Evolutionary conservation across 2,797 vertebrate species (phyloP).

Genomic region (Aulostomus chinensis): DNA sequence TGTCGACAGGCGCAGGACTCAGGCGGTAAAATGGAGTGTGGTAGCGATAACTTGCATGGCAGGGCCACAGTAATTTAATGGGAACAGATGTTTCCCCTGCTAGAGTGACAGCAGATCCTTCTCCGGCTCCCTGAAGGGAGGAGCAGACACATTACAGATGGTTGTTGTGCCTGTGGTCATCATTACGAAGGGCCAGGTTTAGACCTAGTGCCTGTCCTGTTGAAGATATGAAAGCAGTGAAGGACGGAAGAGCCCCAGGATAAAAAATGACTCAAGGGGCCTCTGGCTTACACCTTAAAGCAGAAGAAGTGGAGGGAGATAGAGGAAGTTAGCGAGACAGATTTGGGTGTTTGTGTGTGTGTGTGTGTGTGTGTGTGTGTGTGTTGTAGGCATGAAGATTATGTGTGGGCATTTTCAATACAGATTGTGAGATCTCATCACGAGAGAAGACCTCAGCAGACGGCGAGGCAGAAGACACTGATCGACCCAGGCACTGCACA

Average conservation of each 20-base stretch:
- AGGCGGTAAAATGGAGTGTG: constrained; percentile 64
- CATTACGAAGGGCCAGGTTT: constrained; percentile 57
- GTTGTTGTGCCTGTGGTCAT: constrained; percentile 69
- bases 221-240: constrained; percentile 41
- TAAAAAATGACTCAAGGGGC: too few relatives aligned
- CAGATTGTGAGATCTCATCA: constrained; percentile 27
- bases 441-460: constrained; percentile 29
- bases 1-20: constrained; percentile 61
- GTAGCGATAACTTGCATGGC: constrained; percentile 68
- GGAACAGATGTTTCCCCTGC: constrained; percentile 76
- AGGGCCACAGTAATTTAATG: constrained; percentile 72
- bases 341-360: background rate
- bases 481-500: constrained; percentile 37
- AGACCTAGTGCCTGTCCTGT: constrained; percentile 30
- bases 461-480: constrained; percentile 35
- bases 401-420: constrained; percentile 32
- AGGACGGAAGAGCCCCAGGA: constrained; percentile 35
- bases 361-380: constrained; percentile 6
- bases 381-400: constrained; percentile 9
- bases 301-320: constrained; percentile 8
- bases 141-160: constrained; percentile 68
- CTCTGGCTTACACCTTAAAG: constrained; percentile 30
- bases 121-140: constrained; percentile 64
- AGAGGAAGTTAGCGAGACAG: background rate
- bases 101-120: constrained; percentile 76